Base-by-base conservation (phyloP, 2,888 invertebrate species). In the Ischnura elegans region DNA sequence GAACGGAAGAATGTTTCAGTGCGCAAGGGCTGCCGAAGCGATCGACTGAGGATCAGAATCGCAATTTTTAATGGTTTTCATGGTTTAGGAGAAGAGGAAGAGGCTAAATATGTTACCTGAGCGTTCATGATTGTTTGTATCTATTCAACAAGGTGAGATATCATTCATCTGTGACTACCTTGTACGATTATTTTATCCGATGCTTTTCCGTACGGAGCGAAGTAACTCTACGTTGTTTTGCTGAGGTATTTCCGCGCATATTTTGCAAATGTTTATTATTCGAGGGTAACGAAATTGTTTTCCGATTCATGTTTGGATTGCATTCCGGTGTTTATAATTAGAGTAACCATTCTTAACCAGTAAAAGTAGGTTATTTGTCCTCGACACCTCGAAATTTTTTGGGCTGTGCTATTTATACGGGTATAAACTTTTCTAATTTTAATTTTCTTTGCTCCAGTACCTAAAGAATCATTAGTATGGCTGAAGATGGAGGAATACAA, bases 401-500 rank as follows among this genome's bases (percentile, higher is more conserved):
- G n/a, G 61, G 13, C 13, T 61, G 19, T 90, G 46, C 21, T 36
- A 55, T 90, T 66, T 61, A 21, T n/a, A 0, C 21, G 21, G 0
- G 2, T 76, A 43, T n/a, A n/a, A 43, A 43, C 4, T 66, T 4
- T 87, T 55, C 0, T 90, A 42, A 55, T 55, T 43, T 61, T n/a
- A 0, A 19, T 87, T 43, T 87, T 43, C 4, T 0, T 43, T 87
- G 25, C 4, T 0, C 5, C 16, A 90, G 90, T 5, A 66, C 13
- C 4, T 29, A 61, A 25, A 25, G n/a, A 43, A 55, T 25, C 2
- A 45, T 55, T 90, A 90, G 42, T 90, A 90, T 90, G 90, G 95
- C 96, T 46, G 94, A 93, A 47, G 96, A 96, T 86, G 96, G 96
- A 87, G 97, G 97, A 94, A 97, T 97, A 29, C 98, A 98, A 95